Percentiles rank a stretch among this genome's conserved stretches.
These are phyloP conservation scores for Diglossa cyanea DNA, from an alignment of 2,797 vertebrate genomes.

Conservation along the genomic window DNA sequence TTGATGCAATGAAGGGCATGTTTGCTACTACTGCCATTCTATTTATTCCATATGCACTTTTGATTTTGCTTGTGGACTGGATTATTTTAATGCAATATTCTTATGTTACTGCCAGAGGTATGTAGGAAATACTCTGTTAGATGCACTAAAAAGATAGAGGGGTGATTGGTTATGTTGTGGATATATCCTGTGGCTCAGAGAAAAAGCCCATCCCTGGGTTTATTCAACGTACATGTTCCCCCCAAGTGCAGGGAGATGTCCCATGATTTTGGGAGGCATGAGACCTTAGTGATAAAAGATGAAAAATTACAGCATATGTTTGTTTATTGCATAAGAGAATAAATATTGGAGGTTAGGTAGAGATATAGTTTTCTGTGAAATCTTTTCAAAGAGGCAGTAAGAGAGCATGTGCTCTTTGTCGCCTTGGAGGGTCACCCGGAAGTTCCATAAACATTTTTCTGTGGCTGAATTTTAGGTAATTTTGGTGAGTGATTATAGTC, in stretches of 20 bases:
- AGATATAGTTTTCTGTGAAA: not conserved
- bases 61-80: not conserved
- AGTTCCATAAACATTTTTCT: not conserved
- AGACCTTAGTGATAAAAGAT: not conserved
- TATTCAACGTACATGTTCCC: not conserved
- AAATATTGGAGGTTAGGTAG: not conserved
- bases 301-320: not conserved
- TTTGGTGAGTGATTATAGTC: not conserved
- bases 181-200: not conserved
- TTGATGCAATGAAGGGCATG: not conserved
- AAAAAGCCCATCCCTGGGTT: not conserved
- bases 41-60: not conserved
- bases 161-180: not conserved
- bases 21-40: not conserved
- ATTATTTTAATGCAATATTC: not conserved
- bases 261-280: not conserved
- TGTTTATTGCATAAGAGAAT: not conserved
- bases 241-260: not conserved
- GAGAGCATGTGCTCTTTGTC: not conserved
- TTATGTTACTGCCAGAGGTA: not conserved
- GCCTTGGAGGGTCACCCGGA: not conserved
- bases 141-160: not conserved
- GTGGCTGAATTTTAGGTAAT: slow-evolving; percentile 8
- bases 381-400: not conserved
- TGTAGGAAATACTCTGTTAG: not conserved